These are phyloP conservation scores for Oreochromis aureus DNA, from an alignment of 2,113 vertebrate species.

Conservation along the genomic window DNA sequence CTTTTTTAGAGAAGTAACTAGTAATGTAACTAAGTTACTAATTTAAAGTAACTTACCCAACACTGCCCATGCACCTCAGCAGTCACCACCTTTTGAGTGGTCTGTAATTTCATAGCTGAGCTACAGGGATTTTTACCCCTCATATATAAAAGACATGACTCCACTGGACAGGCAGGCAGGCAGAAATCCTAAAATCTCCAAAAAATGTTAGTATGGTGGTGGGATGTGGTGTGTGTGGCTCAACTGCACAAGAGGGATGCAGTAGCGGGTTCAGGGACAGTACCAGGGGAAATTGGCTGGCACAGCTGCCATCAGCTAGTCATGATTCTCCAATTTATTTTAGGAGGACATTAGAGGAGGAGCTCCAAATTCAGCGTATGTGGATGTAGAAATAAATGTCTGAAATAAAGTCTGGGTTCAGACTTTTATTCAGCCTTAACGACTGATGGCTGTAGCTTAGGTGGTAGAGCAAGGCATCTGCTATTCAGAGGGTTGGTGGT, in stretches of 20 bases:
- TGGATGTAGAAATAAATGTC: background rate
- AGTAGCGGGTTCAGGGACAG: background rate
- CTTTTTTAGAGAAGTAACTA: too few relatives aligned
- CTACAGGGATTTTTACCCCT: background rate
- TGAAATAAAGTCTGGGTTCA: background rate
- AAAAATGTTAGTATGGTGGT: background rate
- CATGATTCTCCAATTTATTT: background rate
- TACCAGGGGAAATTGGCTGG: background rate
- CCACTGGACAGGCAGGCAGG: background rate
- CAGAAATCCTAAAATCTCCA: background rate
- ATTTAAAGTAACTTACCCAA: too few relatives aligned
- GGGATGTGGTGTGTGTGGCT: background rate
- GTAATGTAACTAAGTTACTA: too few relatives aligned
- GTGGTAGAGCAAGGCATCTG: background rate
- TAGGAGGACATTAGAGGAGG: rapidly evolving
- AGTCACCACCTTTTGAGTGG: background rate
- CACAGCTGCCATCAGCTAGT: background rate
- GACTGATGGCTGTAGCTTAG: background rate
- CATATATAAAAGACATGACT: background rate
- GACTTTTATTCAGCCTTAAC: background rate
- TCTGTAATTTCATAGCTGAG: background rate
- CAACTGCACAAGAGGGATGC: background rate
- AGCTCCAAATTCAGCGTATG: background rate
- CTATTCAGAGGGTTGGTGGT: background rate
- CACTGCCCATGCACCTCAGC: background rate